These are phyloP conservation scores for Brachionus paranguensis DNA, from an alignment of 1,140 invertebrate species.

Conservation along the genomic window DNA sequence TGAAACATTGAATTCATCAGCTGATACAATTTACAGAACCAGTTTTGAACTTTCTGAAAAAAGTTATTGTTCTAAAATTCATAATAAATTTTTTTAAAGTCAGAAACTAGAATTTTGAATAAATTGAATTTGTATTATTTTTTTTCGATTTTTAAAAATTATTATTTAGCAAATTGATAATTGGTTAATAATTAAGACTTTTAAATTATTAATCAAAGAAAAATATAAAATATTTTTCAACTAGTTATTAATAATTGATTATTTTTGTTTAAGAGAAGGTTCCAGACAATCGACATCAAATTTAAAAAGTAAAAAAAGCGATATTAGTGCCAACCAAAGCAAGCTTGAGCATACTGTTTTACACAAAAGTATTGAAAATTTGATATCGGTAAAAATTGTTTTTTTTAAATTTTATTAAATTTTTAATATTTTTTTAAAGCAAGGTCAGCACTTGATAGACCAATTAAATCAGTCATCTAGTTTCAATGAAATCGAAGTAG, in stretches of 20 bases:
- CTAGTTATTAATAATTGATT: background rate
- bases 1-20: too few species aligned
- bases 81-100: too few species aligned
- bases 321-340: background rate
- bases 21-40: too few species aligned
- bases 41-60: too few species aligned
- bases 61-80: too few species aligned
- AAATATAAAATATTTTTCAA: background rate
- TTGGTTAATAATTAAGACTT: too few species aligned
- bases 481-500: background rate
- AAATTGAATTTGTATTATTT: too few species aligned
- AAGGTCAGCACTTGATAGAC: background rate
- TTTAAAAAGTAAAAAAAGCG: background rate
- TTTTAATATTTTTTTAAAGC: background rate
- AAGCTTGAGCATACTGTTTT: background rate
- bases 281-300: background rate
- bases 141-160: too few species aligned
- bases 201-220: too few species aligned
- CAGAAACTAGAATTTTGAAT: too few species aligned
- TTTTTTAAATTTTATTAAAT: background rate
- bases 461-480: conserved; percentile 1
- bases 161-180: too few species aligned
- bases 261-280: background rate
- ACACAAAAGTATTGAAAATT: conserved; percentile 29
- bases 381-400: background rate